A percentile compares a stretch with the other conserved stretches of the same genome.
phyloP scores from a whole-genome alignment of 2,888 invertebrate species.

The Chouioia cunea region DNA sequence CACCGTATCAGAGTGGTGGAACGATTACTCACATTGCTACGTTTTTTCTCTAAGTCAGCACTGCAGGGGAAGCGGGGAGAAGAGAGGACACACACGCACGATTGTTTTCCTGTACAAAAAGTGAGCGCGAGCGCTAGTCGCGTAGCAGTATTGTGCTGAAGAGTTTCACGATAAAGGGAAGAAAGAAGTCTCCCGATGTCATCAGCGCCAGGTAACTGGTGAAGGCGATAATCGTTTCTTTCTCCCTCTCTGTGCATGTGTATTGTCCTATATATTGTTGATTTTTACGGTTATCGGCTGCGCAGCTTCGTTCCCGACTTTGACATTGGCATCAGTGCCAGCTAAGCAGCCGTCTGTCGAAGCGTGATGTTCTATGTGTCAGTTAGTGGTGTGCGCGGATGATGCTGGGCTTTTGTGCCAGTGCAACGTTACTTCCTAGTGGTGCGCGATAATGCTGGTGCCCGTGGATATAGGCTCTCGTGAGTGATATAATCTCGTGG shows the following conservation, averaged over 20 bases:
- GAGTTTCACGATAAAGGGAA: neutral
- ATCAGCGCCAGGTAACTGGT: slow-evolving; percentile 42
- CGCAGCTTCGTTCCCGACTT: slow-evolving; percentile 28
- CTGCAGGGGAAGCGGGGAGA: no score
- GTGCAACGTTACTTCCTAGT: neutral
- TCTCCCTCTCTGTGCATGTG: slow-evolving; percentile 1
- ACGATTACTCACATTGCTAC: no score
- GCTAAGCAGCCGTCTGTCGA: slow-evolving; percentile 17
- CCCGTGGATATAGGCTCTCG: slow-evolving; percentile 30
- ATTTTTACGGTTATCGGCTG: slow-evolving; percentile 31
- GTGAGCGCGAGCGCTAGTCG: no score
- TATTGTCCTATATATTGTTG: slow-evolving; percentile 6
- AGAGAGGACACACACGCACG: no score
- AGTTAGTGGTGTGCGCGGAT: slow-evolving; percentile 9
- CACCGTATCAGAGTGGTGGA: no score
- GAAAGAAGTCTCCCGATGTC: slow-evolving; percentile 28
- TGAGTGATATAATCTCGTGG: slow-evolving; percentile 40
- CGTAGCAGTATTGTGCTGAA: no score
- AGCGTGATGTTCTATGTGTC: neutral
- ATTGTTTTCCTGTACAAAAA: no score
- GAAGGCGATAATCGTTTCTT: slow-evolving; percentile 34
- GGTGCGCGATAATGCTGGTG: slow-evolving; percentile 22
- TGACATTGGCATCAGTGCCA: slow-evolving; percentile 44
- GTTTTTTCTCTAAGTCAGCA: no score
- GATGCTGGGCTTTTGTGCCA: neutral